Base-by-base conservation (phyloP, 37 sponge, comb jelly and placozoan genomes). In the Ianthella basta region DNA sequence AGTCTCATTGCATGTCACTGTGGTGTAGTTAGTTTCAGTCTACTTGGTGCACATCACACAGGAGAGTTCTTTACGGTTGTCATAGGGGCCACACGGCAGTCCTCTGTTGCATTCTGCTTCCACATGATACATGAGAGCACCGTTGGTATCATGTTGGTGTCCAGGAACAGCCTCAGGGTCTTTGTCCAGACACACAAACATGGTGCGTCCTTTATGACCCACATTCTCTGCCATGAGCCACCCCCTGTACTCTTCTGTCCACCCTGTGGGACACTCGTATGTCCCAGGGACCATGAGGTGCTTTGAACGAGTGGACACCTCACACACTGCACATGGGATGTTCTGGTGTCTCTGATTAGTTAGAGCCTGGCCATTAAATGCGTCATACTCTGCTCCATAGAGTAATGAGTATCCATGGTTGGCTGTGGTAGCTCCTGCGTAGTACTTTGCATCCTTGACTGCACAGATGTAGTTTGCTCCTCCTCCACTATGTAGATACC, bases 241-340 rank as follows among this genome's bases (percentile, higher is more conserved):
- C 50, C 90, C 90, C 82, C 23, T 56, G 82, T 89, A 89, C 85
- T 89, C 90, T 29, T 13, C 6, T 33, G 90, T 89, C 90, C 86
- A 89, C 10, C n/a, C 36, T 36, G 72, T 34, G 19, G 86, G 90
- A 37, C 90, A 89, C 6, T 24, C 1, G 40, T 27, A 35, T 60
- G 56, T 85, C 64, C 85, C 90, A 37, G 90, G 90, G 25, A 89
- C 72, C 85, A 89, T 89, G 15, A 85, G 16, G 14, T 56, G 60
- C 55, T 75, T 65, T 30, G 55, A 80, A 18, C 86, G 69, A 24
- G 55, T 81, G 30, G 82, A 38, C 25, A 61, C 86, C 72, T 70
- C 63, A 33, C 90, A 89, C 61, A 89, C 86, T 69, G 86, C 90
- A 89, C 90, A 89, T 8, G 88, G 88, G 23, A 85, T 86, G 72